Conservation (phyloP, 2,113 vertebrate species). For the Thunnus thynnus region DNA sequence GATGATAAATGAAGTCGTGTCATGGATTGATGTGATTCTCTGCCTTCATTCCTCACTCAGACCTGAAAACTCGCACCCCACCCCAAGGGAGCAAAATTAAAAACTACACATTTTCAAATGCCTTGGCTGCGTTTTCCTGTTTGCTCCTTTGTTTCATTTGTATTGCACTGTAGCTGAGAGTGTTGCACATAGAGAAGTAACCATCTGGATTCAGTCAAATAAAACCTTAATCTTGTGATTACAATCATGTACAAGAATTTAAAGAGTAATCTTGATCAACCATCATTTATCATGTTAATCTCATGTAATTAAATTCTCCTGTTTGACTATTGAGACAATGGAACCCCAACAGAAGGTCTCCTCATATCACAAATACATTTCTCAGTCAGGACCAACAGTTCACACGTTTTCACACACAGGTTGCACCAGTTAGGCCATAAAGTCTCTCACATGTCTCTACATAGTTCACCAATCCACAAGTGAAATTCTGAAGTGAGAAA, state of each 20-base stretch:
- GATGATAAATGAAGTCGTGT: conserved; percentile 68
- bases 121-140: conserved; percentile 33
- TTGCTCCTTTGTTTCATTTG: background rate
- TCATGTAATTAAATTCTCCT: background rate
- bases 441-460: too few relatives aligned
- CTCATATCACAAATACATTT: background rate
- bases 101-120: conserved; percentile 77
- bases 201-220: conserved; percentile 11
- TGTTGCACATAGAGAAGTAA: background rate
- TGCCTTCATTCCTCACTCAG: conserved; percentile 77
- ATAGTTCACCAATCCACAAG: too few relatives aligned
- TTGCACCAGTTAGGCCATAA: too few relatives aligned
- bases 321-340: background rate
- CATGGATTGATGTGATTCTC: conserved; percentile 74
- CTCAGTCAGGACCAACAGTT: too few relatives aligned
- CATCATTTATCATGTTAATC: background rate
- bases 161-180: background rate
- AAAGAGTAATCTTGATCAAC: background rate
- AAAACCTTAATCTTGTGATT: background rate
- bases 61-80: conserved; percentile 61
- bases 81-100: conserved; percentile 72
- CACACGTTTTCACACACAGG: too few relatives aligned
- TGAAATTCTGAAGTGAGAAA: too few relatives aligned
- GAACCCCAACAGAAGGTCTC: background rate
- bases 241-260: background rate